Evolutionary conservation across 2,797 vertebrate species (phyloP).

Genomic region (Phoxinus dragarum): DNA sequence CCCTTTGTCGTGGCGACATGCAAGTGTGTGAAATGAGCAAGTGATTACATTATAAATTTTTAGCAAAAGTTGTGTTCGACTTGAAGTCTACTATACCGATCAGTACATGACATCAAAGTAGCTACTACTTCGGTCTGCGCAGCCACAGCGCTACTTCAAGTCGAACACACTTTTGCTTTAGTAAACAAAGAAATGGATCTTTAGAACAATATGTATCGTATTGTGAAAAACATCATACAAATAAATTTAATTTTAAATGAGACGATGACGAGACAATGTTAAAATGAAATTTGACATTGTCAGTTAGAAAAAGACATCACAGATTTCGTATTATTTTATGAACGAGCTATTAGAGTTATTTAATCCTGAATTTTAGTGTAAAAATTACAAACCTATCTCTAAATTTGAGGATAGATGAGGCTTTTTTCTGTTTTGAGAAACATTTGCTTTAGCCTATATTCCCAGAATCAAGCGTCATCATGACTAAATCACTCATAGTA

Average conservation of each 20-base stretch:
- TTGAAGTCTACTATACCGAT: too few species aligned
- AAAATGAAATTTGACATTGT: not conserved
- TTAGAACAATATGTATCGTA: not conserved
- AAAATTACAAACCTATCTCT: not conserved
- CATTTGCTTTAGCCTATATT: slow-evolving; percentile 2
- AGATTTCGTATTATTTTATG: not conserved
- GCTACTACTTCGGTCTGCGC: too few species aligned
- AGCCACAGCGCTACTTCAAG: too few species aligned
- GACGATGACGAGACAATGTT: not conserved
- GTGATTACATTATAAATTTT: too few species aligned
- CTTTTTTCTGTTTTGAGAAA: slow-evolving; percentile 3
- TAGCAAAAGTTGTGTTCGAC: too few species aligned
- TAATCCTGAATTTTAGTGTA: not conserved
- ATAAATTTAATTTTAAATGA: not conserved
- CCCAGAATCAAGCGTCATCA: not conserved
- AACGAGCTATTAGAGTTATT: not conserved
- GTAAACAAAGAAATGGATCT: too few species aligned
- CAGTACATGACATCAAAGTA: too few species aligned
- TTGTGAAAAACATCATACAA: not conserved
- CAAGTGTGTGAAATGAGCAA: too few species aligned
- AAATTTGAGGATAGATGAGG: not conserved
- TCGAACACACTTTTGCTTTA: too few species aligned
- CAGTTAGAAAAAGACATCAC: not conserved
- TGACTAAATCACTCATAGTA: slow-evolving; percentile 25
- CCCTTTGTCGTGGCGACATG: too few species aligned